Base-by-base conservation (phyloP, 2,888 invertebrate genomes). In the Taenaris catops region DNA sequence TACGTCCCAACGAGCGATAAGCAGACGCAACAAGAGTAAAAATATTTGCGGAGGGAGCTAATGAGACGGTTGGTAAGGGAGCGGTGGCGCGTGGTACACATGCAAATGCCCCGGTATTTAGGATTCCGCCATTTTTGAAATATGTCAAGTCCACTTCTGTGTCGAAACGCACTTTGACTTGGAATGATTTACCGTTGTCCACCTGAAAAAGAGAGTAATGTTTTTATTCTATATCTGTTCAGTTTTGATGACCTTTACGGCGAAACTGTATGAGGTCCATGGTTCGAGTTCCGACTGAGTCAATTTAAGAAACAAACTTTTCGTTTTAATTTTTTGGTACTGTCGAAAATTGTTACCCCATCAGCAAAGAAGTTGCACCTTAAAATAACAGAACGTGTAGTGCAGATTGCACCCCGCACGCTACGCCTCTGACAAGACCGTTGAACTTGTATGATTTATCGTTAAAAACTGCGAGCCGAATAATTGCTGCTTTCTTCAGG, bases 121-220 rank as follows among this genome's bases (percentile, higher is more conserved):
- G 91, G 55, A 99, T 98, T 1, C 99, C 99, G 2, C 98, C 98
- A 58, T 99, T 91, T 51, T 88, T 90, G 84, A 93, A 98, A 80
- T 99, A 99, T 0, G 95, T 91, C 19, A 99, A 84, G 66, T 99
- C 99, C 1, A 98, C 98, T 67, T 99, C 98, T 0, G 99, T 99
- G 64, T 99, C 99, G 63, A 99, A 98, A 5, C 99, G 91, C 0
- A 93, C 89, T 28, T 92, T 88, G 0, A 94, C 95, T 44, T 94
- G 89, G 74, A 99, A 98, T 7, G 80, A 79, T 11, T 75, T 86
- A 0, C 90, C 92, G 46, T 75, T 74, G 60, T 91, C 88, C 20
- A 91, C 90, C 88, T 92, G 70, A 1, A 53, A 18, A 27, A 9
- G 3, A 11, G 7, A n/a, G 2, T 7, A n/a, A n/a, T n/a, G n/a